phyloP scores from a whole-genome alignment of 2,888 invertebrate species.

The Drepanosiphum platanoidis region DNA sequence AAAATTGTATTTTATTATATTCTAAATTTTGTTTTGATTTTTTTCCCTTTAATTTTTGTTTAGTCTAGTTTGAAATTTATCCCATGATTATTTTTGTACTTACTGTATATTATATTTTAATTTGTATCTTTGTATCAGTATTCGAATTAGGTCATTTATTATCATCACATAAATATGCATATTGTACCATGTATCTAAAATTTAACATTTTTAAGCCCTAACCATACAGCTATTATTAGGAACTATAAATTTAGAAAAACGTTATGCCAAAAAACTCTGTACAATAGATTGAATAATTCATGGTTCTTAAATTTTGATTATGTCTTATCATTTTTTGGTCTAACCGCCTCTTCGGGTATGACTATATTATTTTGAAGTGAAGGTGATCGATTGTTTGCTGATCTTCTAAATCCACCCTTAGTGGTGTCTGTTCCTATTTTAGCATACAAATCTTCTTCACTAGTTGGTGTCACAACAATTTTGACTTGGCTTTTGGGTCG shows the following conservation, averaged over 20 bases:
- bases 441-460: slow-evolving; percentile 32
- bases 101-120: slow-evolving; percentile 54
- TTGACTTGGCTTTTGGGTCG: slow-evolving; percentile 52
- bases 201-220: slow-evolving; percentile 1
- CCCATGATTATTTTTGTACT: slow-evolving; percentile 24
- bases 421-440: background rate
- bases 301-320: background rate
- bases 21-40: slow-evolving; percentile 23
- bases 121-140: slow-evolving; percentile 38
- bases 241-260: slow-evolving; percentile 8
- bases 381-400: slow-evolving; percentile 19
- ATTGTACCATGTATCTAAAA: slow-evolving; percentile 27
- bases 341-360: slow-evolving; percentile 53
- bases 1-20: slow-evolving; percentile 33
- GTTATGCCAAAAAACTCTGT: slow-evolving; percentile 15
- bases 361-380: slow-evolving; percentile 46
- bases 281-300: slow-evolving; percentile 21
- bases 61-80: slow-evolving; percentile 25
- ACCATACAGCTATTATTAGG: background rate
- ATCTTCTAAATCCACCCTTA: background rate
- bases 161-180: slow-evolving; percentile 31
- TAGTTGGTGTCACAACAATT: slow-evolving; percentile 56
- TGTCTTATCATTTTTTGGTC: slow-evolving; percentile 36
- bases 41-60: slow-evolving; percentile 10
- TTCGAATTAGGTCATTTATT: slow-evolving; percentile 31